Percentiles rank a stretch among this genome's conserved stretches.
Conservation (phyloP, 2,888 invertebrate genomes). For the Julus scandinavius region DNA sequence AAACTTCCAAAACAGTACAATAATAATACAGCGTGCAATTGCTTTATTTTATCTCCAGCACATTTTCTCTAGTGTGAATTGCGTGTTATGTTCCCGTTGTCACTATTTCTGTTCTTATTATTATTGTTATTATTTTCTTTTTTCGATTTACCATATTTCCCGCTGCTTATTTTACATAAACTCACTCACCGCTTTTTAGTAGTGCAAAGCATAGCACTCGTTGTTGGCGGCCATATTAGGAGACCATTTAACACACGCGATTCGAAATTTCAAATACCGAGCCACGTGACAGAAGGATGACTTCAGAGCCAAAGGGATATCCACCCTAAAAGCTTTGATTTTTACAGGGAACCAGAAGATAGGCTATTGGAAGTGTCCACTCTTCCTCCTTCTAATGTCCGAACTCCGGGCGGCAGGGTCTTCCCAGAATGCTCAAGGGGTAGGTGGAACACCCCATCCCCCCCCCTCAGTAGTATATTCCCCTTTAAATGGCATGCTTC, state of each 20-base stretch:
- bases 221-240: not conserved
- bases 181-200: conserved; percentile 9
- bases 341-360: conserved; percentile 48
- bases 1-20: no score
- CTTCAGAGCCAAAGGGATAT: not conserved
- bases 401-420: conserved; percentile 43
- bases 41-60: not conserved
- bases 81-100: no score
- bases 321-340: conserved; percentile 15
- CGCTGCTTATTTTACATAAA: not conserved
- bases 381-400: conserved; percentile 43
- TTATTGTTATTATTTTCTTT: not conserved
- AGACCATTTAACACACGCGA: not conserved
- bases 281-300: not conserved
- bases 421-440: conserved; percentile 50
- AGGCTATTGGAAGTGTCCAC: conserved; percentile 47
- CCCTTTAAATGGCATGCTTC: not conserved
- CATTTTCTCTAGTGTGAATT: no score
- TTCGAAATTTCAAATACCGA: not conserved
- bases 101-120: not conserved
- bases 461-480: not conserved
- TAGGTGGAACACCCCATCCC: not conserved
- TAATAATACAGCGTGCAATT: no score
- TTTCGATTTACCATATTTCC: not conserved
- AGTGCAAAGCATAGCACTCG: not conserved